phyloP scores from a whole-genome alignment of 2,888 invertebrate species.

The Rhingia campestris region DNA sequence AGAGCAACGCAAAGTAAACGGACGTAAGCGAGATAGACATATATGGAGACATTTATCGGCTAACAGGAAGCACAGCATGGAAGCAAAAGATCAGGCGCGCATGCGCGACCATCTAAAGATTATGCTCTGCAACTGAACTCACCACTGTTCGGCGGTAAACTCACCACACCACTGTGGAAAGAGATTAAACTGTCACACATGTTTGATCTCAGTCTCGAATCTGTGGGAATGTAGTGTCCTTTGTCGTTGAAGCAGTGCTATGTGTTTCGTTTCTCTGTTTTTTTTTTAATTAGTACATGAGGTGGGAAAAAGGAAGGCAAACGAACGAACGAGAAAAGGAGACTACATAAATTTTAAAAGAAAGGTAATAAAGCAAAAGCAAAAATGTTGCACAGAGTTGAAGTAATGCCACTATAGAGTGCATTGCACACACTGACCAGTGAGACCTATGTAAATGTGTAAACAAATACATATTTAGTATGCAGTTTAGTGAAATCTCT shows the following conservation, averaged over 20 bases:
- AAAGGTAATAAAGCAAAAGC: conserved; percentile 71
- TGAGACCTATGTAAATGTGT: conserved; percentile 49
- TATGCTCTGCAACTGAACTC: conserved; percentile 26
- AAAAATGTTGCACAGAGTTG: conserved; percentile 56
- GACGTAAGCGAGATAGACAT: conserved; percentile 34
- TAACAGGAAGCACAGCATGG: conserved; percentile 55
- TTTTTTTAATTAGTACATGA: conserved; percentile 59
- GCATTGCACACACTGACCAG: conserved; percentile 54
- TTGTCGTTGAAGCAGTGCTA: conserved; percentile 42
- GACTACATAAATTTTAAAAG: conserved; percentile 65
- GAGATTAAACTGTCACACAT: conserved; percentile 53
- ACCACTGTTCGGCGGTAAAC: conserved; percentile 11
- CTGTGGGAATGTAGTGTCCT: conserved; percentile 67
- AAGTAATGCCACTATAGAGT: conserved; percentile 45
- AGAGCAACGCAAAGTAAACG: conserved; percentile 47
- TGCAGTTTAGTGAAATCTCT: conserved; percentile 69
- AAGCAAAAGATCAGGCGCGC: conserved; percentile 59
- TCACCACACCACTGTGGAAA: conserved; percentile 16
- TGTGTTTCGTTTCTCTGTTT: conserved; percentile 15
- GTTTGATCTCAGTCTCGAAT: conserved; percentile 61
- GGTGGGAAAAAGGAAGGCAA: conserved; percentile 45
- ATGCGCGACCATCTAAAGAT: conserved; percentile 53
- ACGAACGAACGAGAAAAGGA: conserved; percentile 45
- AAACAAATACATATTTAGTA: conserved; percentile 65
- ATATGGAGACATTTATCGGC: conserved; percentile 9